Percentiles rank a stretch among this genome's conserved stretches.
phyloP scores from a whole-genome alignment of 2,797 vertebrate species.

The Tragelaphus eurycerus region DNA sequence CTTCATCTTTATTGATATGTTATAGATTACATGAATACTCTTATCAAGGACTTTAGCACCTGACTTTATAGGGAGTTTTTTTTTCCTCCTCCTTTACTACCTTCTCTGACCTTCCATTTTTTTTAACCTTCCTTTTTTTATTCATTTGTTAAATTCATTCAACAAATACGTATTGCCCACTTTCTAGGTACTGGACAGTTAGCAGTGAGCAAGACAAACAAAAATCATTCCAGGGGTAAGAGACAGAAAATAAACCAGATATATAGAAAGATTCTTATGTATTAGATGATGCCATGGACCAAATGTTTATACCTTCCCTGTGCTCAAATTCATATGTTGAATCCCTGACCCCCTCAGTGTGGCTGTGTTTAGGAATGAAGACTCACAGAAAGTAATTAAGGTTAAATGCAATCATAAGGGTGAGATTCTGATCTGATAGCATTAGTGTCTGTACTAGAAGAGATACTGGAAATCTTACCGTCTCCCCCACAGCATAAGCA shows the following conservation, averaged over 20 bases:
- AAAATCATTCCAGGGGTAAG: background rate
- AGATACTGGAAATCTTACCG: background rate
- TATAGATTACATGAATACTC: background rate
- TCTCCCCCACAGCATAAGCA: background rate
- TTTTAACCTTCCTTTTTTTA: constrained; percentile 2
- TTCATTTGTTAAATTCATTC: constrained; percentile 32
- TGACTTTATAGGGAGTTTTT: background rate
- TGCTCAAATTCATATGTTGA: background rate
- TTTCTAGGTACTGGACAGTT: background rate
- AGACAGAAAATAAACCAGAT: background rate
- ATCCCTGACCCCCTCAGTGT: background rate
- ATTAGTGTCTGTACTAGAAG: background rate
- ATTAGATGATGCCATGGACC: background rate
- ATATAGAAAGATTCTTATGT: background rate
- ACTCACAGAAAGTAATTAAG: background rate
- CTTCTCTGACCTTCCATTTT: background rate
- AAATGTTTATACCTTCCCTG: background rate
- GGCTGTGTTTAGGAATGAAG: background rate
- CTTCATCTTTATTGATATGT: background rate
- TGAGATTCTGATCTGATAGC: background rate
- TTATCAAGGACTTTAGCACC: background rate
- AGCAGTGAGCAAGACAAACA: background rate
- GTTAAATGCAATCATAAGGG: background rate
- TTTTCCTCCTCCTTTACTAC: background rate
- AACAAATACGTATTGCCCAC: background rate